Evolutionary conservation across 2,888 invertebrate species (phyloP).

Genomic region (Zootermopsis nevadensis): DNA sequence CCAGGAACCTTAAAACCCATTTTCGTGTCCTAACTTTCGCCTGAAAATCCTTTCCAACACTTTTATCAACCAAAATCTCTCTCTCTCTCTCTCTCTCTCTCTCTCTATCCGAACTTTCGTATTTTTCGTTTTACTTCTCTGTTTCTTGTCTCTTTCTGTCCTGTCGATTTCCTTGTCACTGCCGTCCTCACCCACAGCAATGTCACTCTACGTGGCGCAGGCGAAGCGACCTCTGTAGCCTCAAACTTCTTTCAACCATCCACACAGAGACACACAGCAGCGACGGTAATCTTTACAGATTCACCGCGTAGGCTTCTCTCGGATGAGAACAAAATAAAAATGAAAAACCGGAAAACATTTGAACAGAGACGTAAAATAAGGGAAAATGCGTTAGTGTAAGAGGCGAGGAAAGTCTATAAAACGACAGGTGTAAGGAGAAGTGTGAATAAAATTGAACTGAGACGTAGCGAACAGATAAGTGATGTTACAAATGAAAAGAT

Average conservation of each 20-base stretch:
- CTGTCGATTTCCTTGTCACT: constrained; percentile 17
- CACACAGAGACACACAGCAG: constrained; percentile 37
- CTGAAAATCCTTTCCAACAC: constrained; percentile 49
- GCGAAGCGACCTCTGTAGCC: neutral
- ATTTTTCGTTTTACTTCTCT: constrained; percentile 28
- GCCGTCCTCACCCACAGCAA: constrained; percentile 8
- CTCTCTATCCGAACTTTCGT: constrained; percentile 39
- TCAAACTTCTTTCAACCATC: constrained; percentile 42
- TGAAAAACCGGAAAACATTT: constrained; percentile 19
- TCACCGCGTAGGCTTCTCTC: constrained; percentile 10
- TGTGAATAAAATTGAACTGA: neutral
- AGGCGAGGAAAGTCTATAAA: constrained; percentile 17
- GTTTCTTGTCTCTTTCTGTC: constrained; percentile 13
- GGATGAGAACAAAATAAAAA: constrained; percentile 27
- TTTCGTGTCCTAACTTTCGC: constrained; percentile 35
- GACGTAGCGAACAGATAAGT: no score
- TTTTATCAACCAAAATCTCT: constrained; percentile 42
- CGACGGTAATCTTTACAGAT: constrained; percentile 41
- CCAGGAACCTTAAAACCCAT: neutral
- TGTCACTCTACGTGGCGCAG: constrained; percentile 34
- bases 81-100: no score
- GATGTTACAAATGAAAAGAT: no score
- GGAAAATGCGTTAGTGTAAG: constrained; percentile 9
- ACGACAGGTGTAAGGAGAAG: constrained; percentile 40
- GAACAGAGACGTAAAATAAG: constrained; percentile 1